Evolutionary conservation across 2,113 vertebrate genomes (phyloP).

Genomic region (Stegastes partitus): DNA sequence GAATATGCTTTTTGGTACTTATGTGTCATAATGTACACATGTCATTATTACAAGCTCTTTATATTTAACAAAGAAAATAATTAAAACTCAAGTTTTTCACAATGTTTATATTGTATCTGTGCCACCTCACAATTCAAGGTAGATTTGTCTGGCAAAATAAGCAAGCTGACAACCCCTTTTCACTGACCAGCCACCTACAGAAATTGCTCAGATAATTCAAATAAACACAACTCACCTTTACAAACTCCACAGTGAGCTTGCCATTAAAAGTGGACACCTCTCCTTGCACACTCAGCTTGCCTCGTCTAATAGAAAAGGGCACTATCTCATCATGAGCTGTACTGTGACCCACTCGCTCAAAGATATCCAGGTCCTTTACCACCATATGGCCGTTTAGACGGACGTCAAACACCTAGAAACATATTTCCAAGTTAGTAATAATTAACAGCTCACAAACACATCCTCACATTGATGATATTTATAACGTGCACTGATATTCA

Average conservation of each 20-base stretch:
- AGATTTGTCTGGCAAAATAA: neutral
- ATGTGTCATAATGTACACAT: neutral
- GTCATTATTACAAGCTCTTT: neutral
- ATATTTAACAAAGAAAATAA: neutral
- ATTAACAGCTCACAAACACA: neutral
- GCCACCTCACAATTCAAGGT: neutral
- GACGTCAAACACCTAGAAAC: constrained; percentile 94
- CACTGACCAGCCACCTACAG: no score
- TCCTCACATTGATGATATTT: neutral
- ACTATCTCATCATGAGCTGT: constrained; percentile 97
- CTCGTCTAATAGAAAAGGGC: constrained; percentile 92
- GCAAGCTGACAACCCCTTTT: neutral
- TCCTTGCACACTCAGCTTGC: constrained; percentile 95
- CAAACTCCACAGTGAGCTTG: constrained; percentile 96
- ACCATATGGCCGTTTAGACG: constrained; percentile 95
- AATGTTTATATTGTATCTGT: neutral
- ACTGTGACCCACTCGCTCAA: constrained; percentile 97
- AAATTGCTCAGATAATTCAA: neutral
- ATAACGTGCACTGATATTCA: neutral
- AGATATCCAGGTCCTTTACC: constrained; percentile 98
- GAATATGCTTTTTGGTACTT: neutral
- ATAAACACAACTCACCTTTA: constrained; percentile 88
- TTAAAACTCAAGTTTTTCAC: neutral
- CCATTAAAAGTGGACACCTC: constrained; percentile 98
- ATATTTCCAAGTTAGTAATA: neutral